Evolutionary conservation across 2,797 vertebrate genomes (phyloP), one percentile per base, ranked within the genome.

Genomic region (Onychomys arenicola): DNA sequence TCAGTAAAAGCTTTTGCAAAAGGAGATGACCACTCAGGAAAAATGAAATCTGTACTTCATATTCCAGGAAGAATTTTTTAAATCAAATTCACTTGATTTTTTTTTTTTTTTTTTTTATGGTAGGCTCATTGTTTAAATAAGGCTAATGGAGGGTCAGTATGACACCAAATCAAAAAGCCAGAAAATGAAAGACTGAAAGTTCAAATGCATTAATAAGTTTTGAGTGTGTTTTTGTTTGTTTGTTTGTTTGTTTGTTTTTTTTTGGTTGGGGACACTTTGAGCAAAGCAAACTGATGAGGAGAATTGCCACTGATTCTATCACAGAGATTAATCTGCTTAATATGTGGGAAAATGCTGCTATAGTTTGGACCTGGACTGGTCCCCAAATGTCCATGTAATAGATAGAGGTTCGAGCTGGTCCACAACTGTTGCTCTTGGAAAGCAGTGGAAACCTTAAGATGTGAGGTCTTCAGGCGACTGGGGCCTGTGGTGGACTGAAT

Each of bases 31-130:
- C 16, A 86, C 40, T 17, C 37, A 89, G 37, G 89, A 91, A 91
- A 95, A 89, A 77, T 77, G 92, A 91, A 93, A 92, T 92, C 90
- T 29, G 61, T 57, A 92, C 6, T 46, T 96, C 25, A 92, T 67
- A 82, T 23, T 89, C 57, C 49, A 88, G 90, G 14, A 93, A 88
- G 89, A 34, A 81, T 90, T 81, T 75, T 21, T 43, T n/a, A 7
- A n/a, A 69, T 69, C 67, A 69, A 69, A 69, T 3, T 69, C 34
- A 69, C 67, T 75, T 73, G n/a, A 73, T 40, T 73, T 73, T 67
- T 55, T 57, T 69, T 67, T 67, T 55, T 57, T 69, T 67, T 40
- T 5, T n/a, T n/a, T n/a, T n/a, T n/a, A 75, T 3, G 32, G 32
- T 13, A 77, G 37, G 65, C 67, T 19, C 40, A 10, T 52, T 95